Percentiles rank a stretch among this genome's conserved stretches.
phyloP scores from a whole-genome alignment of 2,888 invertebrate genomes.

The Drosophila fungiperda region DNA sequence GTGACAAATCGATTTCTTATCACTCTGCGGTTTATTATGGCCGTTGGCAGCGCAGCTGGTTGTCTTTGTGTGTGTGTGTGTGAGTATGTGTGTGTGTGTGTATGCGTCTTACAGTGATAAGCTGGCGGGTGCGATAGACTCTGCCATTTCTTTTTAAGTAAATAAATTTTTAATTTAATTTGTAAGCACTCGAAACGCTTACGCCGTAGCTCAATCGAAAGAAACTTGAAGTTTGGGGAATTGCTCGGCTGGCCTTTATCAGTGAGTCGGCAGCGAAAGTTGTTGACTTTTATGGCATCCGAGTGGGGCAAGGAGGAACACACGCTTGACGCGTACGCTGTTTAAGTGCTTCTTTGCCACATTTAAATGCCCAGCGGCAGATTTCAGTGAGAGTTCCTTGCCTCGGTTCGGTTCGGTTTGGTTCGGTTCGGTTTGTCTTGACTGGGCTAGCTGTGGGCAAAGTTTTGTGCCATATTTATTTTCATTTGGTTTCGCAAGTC shows the following conservation, averaged over 20 bases:
- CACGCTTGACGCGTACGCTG: conserved; percentile 22
- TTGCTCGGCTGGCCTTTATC: conserved; percentile 63
- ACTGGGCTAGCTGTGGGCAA: conserved; percentile 38
- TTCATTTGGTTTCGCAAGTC: conserved; percentile 66
- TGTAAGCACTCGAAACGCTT: conserved; percentile 75
- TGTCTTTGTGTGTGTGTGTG: conserved; percentile 2
- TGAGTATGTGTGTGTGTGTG: conserved; percentile 17
- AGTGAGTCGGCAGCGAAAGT: conserved; percentile 62
- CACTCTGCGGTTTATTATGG: conserved; percentile 73
- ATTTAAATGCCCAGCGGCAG: conserved; percentile 58
- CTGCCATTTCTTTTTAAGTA: conserved; percentile 56
- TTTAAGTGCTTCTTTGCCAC: conserved; percentile 52
- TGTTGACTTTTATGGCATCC: conserved; percentile 77
- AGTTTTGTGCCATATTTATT: conserved; percentile 70
- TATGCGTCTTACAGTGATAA: conserved; percentile 54
- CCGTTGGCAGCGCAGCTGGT: conserved; percentile 38
- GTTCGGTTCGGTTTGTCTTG: neutral
- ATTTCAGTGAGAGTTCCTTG: conserved; percentile 36
- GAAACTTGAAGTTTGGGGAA: conserved; percentile 24
- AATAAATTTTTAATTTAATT: conserved; percentile 79
- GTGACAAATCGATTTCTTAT: conserved; percentile 81
- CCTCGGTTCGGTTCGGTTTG: neutral
- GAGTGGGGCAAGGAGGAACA: conserved; percentile 35
- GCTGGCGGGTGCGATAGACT: conserved; percentile 41
- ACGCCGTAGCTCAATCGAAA: conserved; percentile 77